These are phyloP conservation scores for Pseudomyrmex sp. DNA, from an alignment of 1,140 invertebrate species.

Conservation along the genomic window DNA sequence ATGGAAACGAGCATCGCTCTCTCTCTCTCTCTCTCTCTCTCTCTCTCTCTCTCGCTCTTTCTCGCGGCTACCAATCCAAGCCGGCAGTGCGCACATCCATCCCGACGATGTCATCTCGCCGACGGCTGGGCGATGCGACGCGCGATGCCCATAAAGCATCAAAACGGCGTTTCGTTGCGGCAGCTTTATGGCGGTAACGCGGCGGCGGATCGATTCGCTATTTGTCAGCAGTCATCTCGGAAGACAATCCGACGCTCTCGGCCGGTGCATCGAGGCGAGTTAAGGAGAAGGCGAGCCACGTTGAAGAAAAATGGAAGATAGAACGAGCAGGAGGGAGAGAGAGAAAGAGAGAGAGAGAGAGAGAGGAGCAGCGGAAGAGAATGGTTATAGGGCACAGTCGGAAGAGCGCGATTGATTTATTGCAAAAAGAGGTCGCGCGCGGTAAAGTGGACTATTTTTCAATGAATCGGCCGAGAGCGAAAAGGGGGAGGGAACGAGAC, in stretches of 20 bases:
- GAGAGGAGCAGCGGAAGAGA: neutral
- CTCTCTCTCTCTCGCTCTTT: too few species aligned
- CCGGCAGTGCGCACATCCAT: slow-evolving; percentile 26
- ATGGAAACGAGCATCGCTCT: slow-evolving; percentile 36
- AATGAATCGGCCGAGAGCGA: slow-evolving; percentile 46
- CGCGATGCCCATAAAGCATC: slow-evolving; percentile 57
- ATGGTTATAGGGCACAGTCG: slow-evolving; percentile 29
- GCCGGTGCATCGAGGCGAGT: slow-evolving; percentile 13
- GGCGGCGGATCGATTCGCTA: slow-evolving; percentile 50
- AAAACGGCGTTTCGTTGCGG: slow-evolving; percentile 57
- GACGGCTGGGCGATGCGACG: slow-evolving; percentile 30
- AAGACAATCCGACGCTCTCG: slow-evolving; percentile 45
- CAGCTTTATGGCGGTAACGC: slow-evolving; percentile 48
- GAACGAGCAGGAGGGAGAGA: neutral
- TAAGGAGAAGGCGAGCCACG: neutral
- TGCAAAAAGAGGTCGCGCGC: slow-evolving; percentile 68
- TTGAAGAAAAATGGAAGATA: slow-evolving; percentile 46
- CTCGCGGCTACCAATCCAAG: slow-evolving; percentile 14
- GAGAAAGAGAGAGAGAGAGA: too few species aligned
- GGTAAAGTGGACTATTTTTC: slow-evolving; percentile 73
- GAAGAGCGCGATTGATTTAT: slow-evolving; percentile 71
- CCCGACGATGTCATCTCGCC: slow-evolving; percentile 36
- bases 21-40: slow-evolving; percentile 8
- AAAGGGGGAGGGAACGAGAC: slow-evolving; percentile 14
- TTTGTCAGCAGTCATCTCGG: slow-evolving; percentile 57